Percentiles rank a stretch among this genome's conserved stretches.
Evolutionary conservation across 2,888 invertebrate species (phyloP).

Genomic region (Sussaba pulchella): DNA sequence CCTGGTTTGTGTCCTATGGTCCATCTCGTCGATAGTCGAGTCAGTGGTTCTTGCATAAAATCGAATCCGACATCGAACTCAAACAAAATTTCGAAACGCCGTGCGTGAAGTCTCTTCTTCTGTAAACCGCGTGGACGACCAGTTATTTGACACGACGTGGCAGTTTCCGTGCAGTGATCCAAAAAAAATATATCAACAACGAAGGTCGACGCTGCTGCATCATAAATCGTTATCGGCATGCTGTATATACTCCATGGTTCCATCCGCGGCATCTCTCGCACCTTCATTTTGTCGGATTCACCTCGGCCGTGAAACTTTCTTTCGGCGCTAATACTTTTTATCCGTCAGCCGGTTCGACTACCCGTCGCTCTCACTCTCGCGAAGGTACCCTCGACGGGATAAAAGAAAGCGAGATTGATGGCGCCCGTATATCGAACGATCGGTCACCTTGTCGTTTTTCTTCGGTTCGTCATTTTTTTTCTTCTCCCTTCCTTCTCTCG

Average conservation of each 20-base stretch:
- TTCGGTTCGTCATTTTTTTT: conserved; percentile 24
- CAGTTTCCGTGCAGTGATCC: conserved; percentile 44
- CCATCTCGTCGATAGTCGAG: too few species aligned
- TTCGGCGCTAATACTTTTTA: conserved; percentile 69
- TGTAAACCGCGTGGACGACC: neutral
- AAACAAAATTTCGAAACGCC: too few species aligned
- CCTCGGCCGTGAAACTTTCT: conserved; percentile 61
- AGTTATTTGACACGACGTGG: conserved; percentile 14
- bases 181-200: conserved; percentile 29
- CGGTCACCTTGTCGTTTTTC: conserved; percentile 49
- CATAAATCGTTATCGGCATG: conserved; percentile 69
- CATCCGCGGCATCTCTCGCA: conserved; percentile 35
- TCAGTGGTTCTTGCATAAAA: too few species aligned
- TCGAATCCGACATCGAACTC: too few species aligned
- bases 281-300: conserved; percentile 52
- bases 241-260: conserved; percentile 5
- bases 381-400: conserved; percentile 42
- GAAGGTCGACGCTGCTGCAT: conserved; percentile 49
- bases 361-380: conserved; percentile 50
- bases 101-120: too few species aligned
- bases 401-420: conserved; percentile 67
- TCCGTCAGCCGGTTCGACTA: conserved; percentile 66
- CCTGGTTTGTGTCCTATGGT: too few species aligned
- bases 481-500: conserved; percentile 43
- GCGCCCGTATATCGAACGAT: conserved; percentile 57